phyloP scores from a whole-genome alignment of 2,113 vertebrate species.

The Cygnus buccinator region DNA sequence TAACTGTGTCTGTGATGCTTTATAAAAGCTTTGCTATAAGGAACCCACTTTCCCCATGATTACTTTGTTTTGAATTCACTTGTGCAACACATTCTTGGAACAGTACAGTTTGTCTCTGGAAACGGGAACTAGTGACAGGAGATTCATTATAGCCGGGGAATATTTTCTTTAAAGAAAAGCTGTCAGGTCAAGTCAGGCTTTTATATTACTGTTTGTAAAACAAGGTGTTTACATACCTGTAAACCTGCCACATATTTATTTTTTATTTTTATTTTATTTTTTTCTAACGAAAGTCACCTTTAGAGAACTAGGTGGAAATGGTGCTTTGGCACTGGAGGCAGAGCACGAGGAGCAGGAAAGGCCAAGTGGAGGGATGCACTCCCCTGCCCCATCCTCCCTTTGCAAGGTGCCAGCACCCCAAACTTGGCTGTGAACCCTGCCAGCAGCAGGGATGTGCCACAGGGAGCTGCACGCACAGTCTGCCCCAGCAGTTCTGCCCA shows the following conservation, averaged over 20 bases:
- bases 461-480: fast-evolving
- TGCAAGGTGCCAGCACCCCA: background rate
- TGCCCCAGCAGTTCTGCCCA: fast-evolving
- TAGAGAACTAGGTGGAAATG: slow-evolving; percentile 14
- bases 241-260: background rate
- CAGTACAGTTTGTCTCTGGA: slow-evolving; percentile 28
- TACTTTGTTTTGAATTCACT: slow-evolving; percentile 56
- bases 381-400: background rate
- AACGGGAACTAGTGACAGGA: slow-evolving; percentile 40
- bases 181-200: slow-evolving; percentile 45
- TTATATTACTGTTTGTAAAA: slow-evolving; percentile 57
- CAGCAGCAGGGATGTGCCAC: background rate
- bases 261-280: background rate
- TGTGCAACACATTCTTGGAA: slow-evolving; percentile 59
- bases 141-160: slow-evolving; percentile 24
- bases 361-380: fast-evolving
- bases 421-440: background rate
- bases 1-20: slow-evolving; percentile 11
- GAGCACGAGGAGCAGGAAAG: background rate
- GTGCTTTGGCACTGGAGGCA: background rate
- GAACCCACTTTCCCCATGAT: slow-evolving; percentile 31
- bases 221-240: slow-evolving; percentile 68
- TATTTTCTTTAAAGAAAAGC: slow-evolving; percentile 30
- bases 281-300: background rate
- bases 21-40: slow-evolving; percentile 47